A percentile compares a stretch with the other conserved stretches of the same genome.
These are phyloP conservation scores for Cremastobaeus sp. DNA, from an alignment of 2,888 invertebrate species.

Conservation along the genomic window DNA sequence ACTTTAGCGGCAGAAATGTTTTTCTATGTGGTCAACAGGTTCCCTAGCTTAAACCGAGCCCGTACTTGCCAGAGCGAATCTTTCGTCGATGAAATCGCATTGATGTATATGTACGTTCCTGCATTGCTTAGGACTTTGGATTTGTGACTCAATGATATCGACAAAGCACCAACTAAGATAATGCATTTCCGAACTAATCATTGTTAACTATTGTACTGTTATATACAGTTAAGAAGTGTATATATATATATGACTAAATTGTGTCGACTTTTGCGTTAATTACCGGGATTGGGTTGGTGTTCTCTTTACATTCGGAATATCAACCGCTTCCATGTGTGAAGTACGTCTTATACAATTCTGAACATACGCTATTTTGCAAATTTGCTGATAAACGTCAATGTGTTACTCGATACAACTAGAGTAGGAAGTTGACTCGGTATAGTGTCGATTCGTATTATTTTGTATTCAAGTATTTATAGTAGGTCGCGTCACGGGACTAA, in stretches of 20 bases:
- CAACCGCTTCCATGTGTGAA: not conserved
- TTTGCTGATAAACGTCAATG: not conserved
- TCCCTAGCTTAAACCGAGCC: not conserved
- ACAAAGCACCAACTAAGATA: conserved; percentile 28
- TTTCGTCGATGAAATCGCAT: conserved; percentile 17
- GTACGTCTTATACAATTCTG: not conserved
- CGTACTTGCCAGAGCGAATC: conserved; percentile 2
- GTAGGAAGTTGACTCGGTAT: too few species aligned
- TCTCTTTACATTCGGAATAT: not conserved
- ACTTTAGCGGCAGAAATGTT: too few species aligned
- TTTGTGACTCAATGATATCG: conserved; percentile 15
- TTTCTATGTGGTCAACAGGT: too few species aligned
- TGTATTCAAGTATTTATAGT: too few species aligned
- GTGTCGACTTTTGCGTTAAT: conserved; percentile 10
- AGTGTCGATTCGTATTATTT: too few species aligned
- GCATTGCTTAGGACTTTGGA: conserved; percentile 26
- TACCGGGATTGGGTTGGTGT: not conserved
- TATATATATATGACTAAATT: conserved; percentile 6
- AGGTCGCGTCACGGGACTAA: too few species aligned
- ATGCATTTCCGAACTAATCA: conserved; percentile 25
- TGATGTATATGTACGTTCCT: conserved; percentile 20
- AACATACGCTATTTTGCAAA: conserved; percentile 1
- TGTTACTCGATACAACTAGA: not conserved
- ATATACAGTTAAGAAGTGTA: conserved; percentile 21
- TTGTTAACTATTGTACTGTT: conserved; percentile 35